Percentiles rank a stretch among this genome's conserved stretches.
Conservation (phyloP, 2,888 invertebrate genomes). For the Ariolimax columbianus region DNA sequence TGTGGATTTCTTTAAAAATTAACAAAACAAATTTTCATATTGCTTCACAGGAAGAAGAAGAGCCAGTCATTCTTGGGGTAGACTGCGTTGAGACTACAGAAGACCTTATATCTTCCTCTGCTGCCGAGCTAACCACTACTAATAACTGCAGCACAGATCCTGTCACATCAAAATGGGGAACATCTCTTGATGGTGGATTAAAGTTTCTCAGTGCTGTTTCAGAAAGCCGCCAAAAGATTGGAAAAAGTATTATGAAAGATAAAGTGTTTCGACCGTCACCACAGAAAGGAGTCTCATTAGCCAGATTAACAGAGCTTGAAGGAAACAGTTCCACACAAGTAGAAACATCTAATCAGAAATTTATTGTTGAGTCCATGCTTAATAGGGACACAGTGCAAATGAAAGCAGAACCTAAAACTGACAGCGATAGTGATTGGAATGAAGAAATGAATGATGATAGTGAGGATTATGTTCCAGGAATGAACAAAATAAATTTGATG, state of each 20-base stretch:
- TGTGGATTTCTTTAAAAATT: no score
- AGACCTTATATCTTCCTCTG: conserved; percentile 37
- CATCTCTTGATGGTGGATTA: conserved; percentile 44
- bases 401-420: conserved; percentile 35
- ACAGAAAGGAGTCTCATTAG: conserved; percentile 5
- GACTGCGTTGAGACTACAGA: conserved; percentile 52
- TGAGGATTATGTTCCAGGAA: conserved; percentile 48
- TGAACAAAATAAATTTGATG: not conserved
- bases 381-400: not conserved
- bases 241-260: conserved; percentile 38
- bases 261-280: conserved; percentile 20
- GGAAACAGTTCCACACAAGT: not conserved
- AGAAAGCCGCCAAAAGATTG: conserved; percentile 47
- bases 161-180: conserved; percentile 36
- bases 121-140: conserved; percentile 27
- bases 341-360: not conserved
- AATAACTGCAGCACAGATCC: conserved; percentile 6
- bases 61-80: conserved; percentile 50
- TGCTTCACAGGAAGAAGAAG: conserved; percentile 54
- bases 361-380: conserved; percentile 5
- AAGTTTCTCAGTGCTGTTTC: conserved; percentile 48
- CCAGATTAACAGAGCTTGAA: conserved; percentile 13
- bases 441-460: conserved; percentile 49
- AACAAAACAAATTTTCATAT: no score
- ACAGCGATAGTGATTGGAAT: conserved; percentile 43